Evolutionary conservation across 2,797 vertebrate genomes (phyloP).

Genomic region (Gambelia wislizenii): DNA sequence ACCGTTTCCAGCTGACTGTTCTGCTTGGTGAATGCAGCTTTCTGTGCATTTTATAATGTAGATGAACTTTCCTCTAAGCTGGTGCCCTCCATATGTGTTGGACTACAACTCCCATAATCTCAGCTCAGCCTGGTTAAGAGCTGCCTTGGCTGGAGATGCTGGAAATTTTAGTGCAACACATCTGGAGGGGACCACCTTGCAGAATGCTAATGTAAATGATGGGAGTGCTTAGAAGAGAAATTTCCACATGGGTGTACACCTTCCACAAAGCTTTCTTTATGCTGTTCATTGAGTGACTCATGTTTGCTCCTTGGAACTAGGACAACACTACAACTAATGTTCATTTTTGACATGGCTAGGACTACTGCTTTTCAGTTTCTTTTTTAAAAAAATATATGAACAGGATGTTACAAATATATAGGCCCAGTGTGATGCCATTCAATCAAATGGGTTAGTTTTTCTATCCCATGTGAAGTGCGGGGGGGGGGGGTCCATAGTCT

Average conservation of each 20-base stretch:
- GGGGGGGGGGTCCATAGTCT: not conserved
- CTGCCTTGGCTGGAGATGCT: not conserved
- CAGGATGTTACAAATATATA: not conserved
- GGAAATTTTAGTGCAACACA: not conserved
- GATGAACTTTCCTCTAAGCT: not conserved
- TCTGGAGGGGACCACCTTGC: not conserved
- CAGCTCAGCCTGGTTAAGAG: not conserved
- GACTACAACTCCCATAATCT: not conserved
- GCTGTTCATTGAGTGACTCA: conserved; percentile 52
- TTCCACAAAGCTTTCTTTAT: conserved; percentile 26
- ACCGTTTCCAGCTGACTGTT: conserved; percentile 16
- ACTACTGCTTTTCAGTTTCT: not conserved
- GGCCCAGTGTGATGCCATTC: not conserved
- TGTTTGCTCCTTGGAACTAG: conserved; percentile 20
- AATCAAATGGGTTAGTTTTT: conserved; percentile 19
- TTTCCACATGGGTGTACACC: not conserved
- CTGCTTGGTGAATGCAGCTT: not conserved
- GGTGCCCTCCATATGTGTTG: not conserved
- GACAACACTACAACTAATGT: conserved; percentile 16
- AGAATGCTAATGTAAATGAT: not conserved
- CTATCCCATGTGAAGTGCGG: too few relatives aligned
- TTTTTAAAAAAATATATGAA: not conserved
- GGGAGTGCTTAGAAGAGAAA: conserved; percentile 23
- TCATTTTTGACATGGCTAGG: conserved; percentile 30
- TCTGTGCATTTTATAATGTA: not conserved